Evolutionary conservation across 2,113 vertebrate species (phyloP).

Genomic region (Sterna hirundo): DNA sequence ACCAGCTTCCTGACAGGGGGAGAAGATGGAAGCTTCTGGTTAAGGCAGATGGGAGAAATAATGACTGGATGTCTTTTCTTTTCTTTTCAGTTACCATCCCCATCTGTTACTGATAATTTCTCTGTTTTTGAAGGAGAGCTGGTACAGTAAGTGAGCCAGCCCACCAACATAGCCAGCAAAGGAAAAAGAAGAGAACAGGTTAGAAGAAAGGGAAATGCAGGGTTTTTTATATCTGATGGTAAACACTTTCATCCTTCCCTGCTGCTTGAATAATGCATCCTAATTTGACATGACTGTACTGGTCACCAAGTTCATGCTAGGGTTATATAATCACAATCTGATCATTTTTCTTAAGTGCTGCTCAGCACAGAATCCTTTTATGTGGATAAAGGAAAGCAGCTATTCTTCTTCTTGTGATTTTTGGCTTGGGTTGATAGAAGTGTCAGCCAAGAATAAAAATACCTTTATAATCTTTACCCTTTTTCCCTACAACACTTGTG

Average conservation of each 20-base stretch:
- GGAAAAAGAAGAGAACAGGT: constrained; percentile 35
- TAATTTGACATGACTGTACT: constrained; percentile 57
- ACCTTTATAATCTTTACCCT: constrained; percentile 51
- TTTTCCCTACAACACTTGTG: constrained; percentile 18
- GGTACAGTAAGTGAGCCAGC: constrained; percentile 26
- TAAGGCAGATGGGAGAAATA: neutral
- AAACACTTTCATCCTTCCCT: constrained; percentile 59
- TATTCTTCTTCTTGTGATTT: constrained; percentile 61
- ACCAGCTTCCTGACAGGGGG: neutral
- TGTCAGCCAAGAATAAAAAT: constrained; percentile 64
- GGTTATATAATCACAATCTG: constrained; percentile 64
- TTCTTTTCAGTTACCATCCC: neutral
- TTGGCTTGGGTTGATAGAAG: constrained; percentile 35
- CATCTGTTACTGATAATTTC: constrained; percentile 55
- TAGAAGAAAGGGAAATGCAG: constrained; percentile 41
- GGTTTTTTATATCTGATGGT: constrained; percentile 18
- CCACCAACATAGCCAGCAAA: constrained; percentile 45
- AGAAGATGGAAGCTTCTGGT: neutral
- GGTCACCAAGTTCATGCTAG: constrained; percentile 57
- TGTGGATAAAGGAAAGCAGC: constrained; percentile 58
- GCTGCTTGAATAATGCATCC: constrained; percentile 61
- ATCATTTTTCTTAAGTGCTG: constrained; percentile 54
- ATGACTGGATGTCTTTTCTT: neutral
- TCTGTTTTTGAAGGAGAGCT: constrained; percentile 48
- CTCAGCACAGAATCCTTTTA: constrained; percentile 52